These are phyloP conservation scores for Rana temporaria DNA, from an alignment of 2,113 vertebrate genomes.

Conservation along the genomic window DNA sequence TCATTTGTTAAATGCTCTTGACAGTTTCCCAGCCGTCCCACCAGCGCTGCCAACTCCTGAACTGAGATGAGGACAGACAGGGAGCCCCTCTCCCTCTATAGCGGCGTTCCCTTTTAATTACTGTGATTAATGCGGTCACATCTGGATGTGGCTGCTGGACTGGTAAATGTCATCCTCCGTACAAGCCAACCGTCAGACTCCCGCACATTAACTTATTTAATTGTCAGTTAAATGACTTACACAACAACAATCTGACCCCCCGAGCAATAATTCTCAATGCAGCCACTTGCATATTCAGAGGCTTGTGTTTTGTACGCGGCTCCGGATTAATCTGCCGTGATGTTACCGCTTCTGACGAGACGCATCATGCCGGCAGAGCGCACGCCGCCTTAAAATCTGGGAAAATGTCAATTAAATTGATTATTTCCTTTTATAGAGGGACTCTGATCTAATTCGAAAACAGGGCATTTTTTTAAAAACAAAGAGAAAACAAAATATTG, in stretches of 20 bases:
- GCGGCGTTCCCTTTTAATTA: slow-evolving; percentile 2
- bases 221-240: slow-evolving; percentile 53
- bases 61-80: not conserved
- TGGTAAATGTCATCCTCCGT: slow-evolving; percentile 56
- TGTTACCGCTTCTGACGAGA: not conserved
- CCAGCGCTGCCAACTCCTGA: not conserved
- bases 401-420: no score
- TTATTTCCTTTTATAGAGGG: no score
- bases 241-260: slow-evolving; percentile 36
- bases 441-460: no score
- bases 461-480: no score
- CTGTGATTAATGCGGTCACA: slow-evolving; percentile 41
- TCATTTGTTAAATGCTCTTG: no score
- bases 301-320: not conserved
- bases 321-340: slow-evolving; percentile 21
- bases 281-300: slow-evolving; percentile 8
- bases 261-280: slow-evolving; percentile 22
- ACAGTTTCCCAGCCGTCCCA: not conserved
- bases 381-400: no score
- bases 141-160: slow-evolving; percentile 51
- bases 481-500: no score
- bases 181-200: slow-evolving; percentile 54
- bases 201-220: slow-evolving; percentile 53
- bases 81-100: not conserved
- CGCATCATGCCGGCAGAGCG: not conserved